Evolutionary conservation across 2,113 vertebrate genomes (phyloP).

Genomic region (Cavia porcellus): DNA sequence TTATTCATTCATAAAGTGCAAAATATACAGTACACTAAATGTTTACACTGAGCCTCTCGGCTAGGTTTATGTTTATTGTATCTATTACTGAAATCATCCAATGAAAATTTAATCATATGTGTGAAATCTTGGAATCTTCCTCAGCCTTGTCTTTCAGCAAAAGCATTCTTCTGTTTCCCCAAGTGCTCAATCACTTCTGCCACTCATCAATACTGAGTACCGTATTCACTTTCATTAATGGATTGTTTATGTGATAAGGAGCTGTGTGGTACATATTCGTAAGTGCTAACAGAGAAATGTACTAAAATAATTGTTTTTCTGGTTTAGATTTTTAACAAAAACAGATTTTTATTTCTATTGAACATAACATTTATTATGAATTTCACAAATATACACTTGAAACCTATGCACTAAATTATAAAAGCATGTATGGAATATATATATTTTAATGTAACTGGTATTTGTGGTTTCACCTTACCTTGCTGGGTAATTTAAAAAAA

Average conservation of each 20-base stretch:
- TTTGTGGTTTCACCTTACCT: constrained; percentile 18
- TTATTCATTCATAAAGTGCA: neutral
- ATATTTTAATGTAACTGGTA: constrained; percentile 13
- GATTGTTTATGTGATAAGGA: neutral
- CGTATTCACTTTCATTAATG: neutral
- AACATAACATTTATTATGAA: neutral
- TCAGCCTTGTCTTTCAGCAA: neutral
- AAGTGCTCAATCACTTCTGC: constrained; percentile 1
- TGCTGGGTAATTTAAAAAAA: constrained; percentile 31
- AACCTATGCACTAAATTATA: neutral
- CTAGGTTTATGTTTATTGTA: neutral
- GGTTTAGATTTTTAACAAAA: constrained; percentile 19
- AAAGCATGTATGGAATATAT: neutral
- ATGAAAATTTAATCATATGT: neutral
- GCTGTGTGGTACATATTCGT: neutral
- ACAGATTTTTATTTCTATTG: neutral
- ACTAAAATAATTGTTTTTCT: neutral
- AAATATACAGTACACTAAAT: neutral
- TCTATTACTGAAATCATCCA: neutral
- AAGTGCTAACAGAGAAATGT: neutral
- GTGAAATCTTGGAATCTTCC: neutral
- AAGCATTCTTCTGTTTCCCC: neutral
- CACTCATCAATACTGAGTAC: neutral
- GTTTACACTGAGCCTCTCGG: neutral
- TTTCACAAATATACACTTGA: constrained; percentile 21